Evolutionary conservation across 2,113 vertebrate genomes (phyloP).

Genomic region (Microtus oregoni): DNA sequence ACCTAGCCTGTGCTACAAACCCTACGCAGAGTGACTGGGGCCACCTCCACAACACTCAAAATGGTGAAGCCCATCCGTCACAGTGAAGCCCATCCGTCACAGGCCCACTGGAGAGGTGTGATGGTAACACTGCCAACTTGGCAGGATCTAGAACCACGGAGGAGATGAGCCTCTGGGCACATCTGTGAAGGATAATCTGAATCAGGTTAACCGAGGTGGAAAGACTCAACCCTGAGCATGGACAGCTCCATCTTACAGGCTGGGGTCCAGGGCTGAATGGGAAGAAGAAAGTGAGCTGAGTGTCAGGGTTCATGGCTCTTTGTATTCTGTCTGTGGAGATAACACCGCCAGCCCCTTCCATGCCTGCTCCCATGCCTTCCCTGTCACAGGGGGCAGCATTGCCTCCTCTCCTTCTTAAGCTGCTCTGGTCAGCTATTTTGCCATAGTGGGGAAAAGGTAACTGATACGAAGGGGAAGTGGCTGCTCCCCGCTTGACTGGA

Average conservation of each 20-base stretch:
- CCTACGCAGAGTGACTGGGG: not conserved
- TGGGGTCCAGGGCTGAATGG: not conserved
- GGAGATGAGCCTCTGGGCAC: not conserved
- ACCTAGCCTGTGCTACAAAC: not conserved
- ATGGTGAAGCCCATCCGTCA: too few species aligned
- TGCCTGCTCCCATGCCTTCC: not conserved
- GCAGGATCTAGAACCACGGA: not conserved
- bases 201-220: not conserved
- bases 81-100: too few species aligned
- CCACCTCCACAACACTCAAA: not conserved
- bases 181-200: not conserved
- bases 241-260: not conserved
- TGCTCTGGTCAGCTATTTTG: not conserved
- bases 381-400: not conserved
- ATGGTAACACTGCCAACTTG: not conserved
- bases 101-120: too few species aligned
- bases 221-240: not conserved
- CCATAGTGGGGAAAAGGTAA: not conserved
- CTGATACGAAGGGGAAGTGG: rapidly evolving
- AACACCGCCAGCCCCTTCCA: not conserved
- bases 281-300: not conserved
- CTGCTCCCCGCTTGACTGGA: not conserved
- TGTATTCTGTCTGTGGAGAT: not conserved
- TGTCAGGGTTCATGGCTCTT: not conserved
- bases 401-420: not conserved